Percentiles rank a stretch among this genome's conserved stretches.
These are phyloP conservation scores for Danio aesculapii DNA, from an alignment of 2,797 vertebrate species.

Conservation along the genomic window DNA sequence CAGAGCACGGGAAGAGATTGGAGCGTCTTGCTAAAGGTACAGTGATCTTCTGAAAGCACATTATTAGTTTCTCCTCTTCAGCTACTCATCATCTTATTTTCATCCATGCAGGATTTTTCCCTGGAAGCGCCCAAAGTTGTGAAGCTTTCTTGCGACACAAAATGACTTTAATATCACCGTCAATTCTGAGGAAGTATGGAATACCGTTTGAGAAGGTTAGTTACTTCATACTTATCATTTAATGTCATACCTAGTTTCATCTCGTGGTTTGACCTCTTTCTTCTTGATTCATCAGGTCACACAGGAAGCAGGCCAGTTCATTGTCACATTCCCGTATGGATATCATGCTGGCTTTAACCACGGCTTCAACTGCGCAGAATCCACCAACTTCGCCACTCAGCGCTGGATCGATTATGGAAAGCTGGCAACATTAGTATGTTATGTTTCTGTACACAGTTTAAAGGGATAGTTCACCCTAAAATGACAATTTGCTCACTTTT, in stretches of 20 bases:
- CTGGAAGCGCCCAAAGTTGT: slow-evolving; percentile 95
- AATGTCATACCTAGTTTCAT: background rate
- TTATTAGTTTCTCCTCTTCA: background rate
- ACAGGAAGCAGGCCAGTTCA: slow-evolving; percentile 96
- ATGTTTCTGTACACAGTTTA: background rate
- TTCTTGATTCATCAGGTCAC: slow-evolving; percentile 81
- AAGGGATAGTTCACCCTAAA: too few relatives aligned
- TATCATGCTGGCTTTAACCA: slow-evolving; percentile 99
- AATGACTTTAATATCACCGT: slow-evolving; percentile 98
- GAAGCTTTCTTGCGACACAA: slow-evolving; percentile 98
- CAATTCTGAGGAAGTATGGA: slow-evolving; percentile 94
- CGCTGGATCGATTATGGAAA: slow-evolving; percentile 99
- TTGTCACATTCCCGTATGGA: slow-evolving; percentile 95
- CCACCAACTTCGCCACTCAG: slow-evolving; percentile 95
- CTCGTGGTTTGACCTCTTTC: background rate
- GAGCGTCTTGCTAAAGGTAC: slow-evolving; percentile 96
- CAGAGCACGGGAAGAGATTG: slow-evolving; percentile 93
- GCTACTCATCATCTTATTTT: background rate
- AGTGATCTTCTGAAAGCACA: background rate
- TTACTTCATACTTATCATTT: background rate
- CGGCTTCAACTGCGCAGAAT: slow-evolving; percentile 97
- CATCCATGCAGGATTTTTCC: slow-evolving; percentile 89
- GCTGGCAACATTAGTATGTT: slow-evolving; percentile 88
- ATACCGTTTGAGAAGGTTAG: slow-evolving; percentile 96
- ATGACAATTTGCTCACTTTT: too few relatives aligned